A percentile compares a stretch with the other conserved stretches of the same genome.
phyloP scores from a whole-genome alignment of 1,140 invertebrate species.

The Campoletis sonorensis region DNA sequence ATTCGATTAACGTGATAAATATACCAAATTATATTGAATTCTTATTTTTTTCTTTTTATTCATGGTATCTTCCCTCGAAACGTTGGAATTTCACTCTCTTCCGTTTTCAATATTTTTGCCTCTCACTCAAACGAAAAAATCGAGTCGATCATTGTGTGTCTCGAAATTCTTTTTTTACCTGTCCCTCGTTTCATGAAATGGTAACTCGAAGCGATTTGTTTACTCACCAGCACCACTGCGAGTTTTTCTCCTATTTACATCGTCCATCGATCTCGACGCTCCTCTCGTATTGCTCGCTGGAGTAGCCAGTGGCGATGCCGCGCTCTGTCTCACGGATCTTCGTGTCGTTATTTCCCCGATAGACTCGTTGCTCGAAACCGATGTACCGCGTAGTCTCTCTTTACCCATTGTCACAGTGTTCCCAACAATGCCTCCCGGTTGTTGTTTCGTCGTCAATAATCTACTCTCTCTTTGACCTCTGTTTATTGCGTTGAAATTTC shows the following conservation, averaged over 20 bases:
- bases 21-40: neutral
- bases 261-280: conserved; percentile 73
- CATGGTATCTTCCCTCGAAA: too few relatives aligned
- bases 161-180: too few relatives aligned
- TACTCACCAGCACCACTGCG: conserved; percentile 76
- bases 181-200: too few relatives aligned
- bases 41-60: neutral
- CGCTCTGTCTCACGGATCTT: conserved; percentile 74
- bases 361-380: conserved; percentile 70
- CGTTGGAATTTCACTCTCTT: too few relatives aligned
- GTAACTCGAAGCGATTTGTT: conserved; percentile 27
- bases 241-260: conserved; percentile 75
- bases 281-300: conserved; percentile 74
- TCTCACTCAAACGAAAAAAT: too few relatives aligned
- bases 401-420: conserved; percentile 65
- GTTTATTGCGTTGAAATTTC: conserved; percentile 71
- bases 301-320: conserved; percentile 72
- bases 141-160: too few relatives aligned
- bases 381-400: conserved; percentile 72
- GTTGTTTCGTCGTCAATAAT: conserved; percentile 72
- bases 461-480: conserved; percentile 73
- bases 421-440: conserved; percentile 58
- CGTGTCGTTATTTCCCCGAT: conserved; percentile 70
- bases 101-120: too few relatives aligned
- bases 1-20: conserved; percentile 65